A percentile compares a stretch with the other conserved stretches of the same genome.
These are phyloP conservation scores for Platichthys stellatus DNA, from an alignment of 2,113 vertebrate species.

Conservation along the genomic window DNA sequence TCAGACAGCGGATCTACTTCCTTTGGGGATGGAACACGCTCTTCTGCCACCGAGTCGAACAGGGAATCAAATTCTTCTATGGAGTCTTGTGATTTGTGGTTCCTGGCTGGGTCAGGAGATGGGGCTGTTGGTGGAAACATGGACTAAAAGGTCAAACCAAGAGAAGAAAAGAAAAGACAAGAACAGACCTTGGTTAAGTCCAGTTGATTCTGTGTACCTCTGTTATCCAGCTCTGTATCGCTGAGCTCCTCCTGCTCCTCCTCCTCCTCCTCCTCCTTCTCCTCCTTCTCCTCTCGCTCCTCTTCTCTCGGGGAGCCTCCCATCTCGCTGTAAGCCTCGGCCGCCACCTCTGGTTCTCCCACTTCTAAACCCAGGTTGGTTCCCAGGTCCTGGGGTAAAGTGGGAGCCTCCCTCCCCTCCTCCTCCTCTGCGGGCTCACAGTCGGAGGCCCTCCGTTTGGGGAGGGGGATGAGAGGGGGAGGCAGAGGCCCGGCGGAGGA, in stretches of 20 bases:
- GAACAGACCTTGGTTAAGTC: not conserved
- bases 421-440: constrained; percentile 80
- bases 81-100: constrained; percentile 47
- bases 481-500: constrained; percentile 76
- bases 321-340: constrained; percentile 80
- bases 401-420: constrained; percentile 76
- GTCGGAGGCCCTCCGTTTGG: constrained; percentile 70
- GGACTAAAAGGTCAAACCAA: not conserved
- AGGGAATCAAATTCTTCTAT: constrained; percentile 81
- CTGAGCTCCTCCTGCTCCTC: constrained; percentile 53
- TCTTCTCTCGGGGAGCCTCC: constrained; percentile 62
- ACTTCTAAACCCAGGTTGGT: constrained; percentile 79
- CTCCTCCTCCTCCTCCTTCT: constrained; percentile 34
- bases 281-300: constrained; percentile 40
- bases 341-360: constrained; percentile 74
- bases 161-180: not conserved
- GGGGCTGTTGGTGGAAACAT: constrained; percentile 48
- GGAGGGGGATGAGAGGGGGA: constrained; percentile 87
- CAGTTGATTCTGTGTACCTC: constrained; percentile 41
- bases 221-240: constrained; percentile 57
- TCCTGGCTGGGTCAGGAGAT: constrained; percentile 31
- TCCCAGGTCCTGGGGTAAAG: constrained; percentile 81
- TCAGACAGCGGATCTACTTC: constrained; percentile 79
- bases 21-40: constrained; percentile 54
- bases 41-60: constrained; percentile 74